These are phyloP conservation scores for Euclidia mi DNA, from an alignment of 2,888 invertebrate species.

Conservation along the genomic window DNA sequence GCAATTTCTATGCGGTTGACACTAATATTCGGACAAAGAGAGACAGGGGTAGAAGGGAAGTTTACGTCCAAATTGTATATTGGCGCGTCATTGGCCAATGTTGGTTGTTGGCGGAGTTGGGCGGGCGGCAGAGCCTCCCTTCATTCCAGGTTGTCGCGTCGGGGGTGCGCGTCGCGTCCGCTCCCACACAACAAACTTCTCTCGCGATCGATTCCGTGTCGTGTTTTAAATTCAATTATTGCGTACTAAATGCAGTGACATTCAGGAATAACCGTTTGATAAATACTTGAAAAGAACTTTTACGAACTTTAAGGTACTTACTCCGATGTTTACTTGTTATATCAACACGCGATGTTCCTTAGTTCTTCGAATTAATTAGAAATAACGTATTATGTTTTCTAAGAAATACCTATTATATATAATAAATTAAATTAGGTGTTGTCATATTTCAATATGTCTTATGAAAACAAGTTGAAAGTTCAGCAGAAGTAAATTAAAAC, in stretches of 20 bases:
- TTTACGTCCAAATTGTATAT: conserved; percentile 34
- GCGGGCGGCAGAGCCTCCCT: conserved; percentile 62
- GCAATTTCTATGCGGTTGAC: neutral
- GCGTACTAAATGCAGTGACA: conserved; percentile 39
- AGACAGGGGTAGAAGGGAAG: conserved; percentile 26
- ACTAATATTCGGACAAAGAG: conserved; percentile 7
- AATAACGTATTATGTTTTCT: too few relatives aligned
- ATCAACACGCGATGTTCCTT: neutral
- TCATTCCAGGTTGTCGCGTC: conserved; percentile 65
- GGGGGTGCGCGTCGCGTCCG: conserved; percentile 70
- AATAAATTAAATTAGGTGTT: too few relatives aligned
- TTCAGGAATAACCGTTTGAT: conserved; percentile 42
- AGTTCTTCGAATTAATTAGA: too few relatives aligned
- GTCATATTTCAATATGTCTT: too few relatives aligned
- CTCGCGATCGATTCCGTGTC: conserved; percentile 50
- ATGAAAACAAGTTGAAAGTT: too few relatives aligned
- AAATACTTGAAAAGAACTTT: conserved; percentile 23
- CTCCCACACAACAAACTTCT: conserved; percentile 54
- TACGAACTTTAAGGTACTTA: conserved; percentile 37
- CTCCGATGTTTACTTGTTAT: neutral
- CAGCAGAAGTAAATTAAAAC: too few relatives aligned
- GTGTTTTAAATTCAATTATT: conserved; percentile 42
- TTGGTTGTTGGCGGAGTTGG: conserved; percentile 41
- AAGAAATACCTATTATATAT: too few relatives aligned
- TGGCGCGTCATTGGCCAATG: conserved; percentile 39